Conservation (phyloP, 2,113 vertebrate species). For the Chaetodon auriga region DNA sequence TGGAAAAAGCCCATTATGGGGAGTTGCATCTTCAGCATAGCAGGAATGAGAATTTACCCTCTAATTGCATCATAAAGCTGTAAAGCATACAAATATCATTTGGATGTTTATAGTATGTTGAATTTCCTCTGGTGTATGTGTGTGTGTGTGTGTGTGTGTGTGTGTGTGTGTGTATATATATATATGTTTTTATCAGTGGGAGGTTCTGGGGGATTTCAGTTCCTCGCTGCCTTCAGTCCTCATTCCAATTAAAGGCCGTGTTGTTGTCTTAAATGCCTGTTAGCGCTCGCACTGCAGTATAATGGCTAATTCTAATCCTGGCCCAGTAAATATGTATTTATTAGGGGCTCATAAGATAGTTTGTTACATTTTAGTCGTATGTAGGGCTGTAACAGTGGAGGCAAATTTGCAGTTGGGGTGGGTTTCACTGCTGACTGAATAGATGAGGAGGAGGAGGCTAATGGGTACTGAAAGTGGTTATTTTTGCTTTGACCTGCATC, state of each 20-base stretch:
- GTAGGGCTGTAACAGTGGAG: slow-evolving; percentile 4
- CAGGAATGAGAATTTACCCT: slow-evolving; percentile 29
- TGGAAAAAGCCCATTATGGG: slow-evolving; percentile 27
- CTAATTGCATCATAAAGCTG: slow-evolving; percentile 51
- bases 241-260: slow-evolving; percentile 64
- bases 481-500: slow-evolving; percentile 64
- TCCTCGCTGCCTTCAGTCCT: slow-evolving; percentile 41
- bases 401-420: slow-evolving; percentile 18
- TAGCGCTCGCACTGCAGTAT: slow-evolving; percentile 33
- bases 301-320: slow-evolving; percentile 56
- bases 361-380: slow-evolving; percentile 21
- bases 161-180: not conserved
- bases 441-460: slow-evolving; percentile 17
- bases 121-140: slow-evolving; percentile 21
- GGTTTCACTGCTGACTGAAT: slow-evolving; percentile 29
- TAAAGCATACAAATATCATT: slow-evolving; percentile 56
- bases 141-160: no score
- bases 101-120: slow-evolving; percentile 45
- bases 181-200: slow-evolving; percentile 18
- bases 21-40: slow-evolving; percentile 38
- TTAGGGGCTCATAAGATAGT: slow-evolving; percentile 24
- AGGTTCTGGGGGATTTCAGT: slow-evolving; percentile 51
- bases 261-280: slow-evolving; percentile 52
- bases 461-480: slow-evolving; percentile 44
- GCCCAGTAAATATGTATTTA: slow-evolving; percentile 53